Base-by-base conservation (phyloP, 2,888 invertebrate genomes). In the Scaptomyza parva region DNA sequence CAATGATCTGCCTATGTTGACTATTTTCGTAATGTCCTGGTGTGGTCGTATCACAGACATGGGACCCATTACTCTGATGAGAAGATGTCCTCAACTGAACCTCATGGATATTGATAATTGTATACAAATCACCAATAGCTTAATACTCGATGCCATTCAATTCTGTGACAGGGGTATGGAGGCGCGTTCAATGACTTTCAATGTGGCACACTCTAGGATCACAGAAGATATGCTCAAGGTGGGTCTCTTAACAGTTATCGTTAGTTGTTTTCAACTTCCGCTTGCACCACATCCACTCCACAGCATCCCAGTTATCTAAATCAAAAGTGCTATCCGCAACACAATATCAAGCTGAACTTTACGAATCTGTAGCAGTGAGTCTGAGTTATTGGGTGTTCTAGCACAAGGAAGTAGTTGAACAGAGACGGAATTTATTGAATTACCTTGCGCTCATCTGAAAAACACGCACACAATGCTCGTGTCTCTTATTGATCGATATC, bases 361-460 rank as follows among this genome's bases (percentile, higher is more conserved):
- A 60, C 45, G 40, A 40, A 28, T 37, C 30, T 33, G 1, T 17
- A 40, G 39, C n/a, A n/a, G n/a, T n/a, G n/a, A n/a, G 14, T 41
- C 45, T 52, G 52, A 39, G 39, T 30, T 17, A 35, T 14, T 22
- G 18, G 24, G 57, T 35, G 18, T 40, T 33, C 9, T 47, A 7
- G 40, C 58, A 85, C 66, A 67, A 86, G 82, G 82, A 82, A 86
- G 84, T 71, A 53, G 35, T 37, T 52, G 6, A 24, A n/a, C 12
- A 14, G 26, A 64, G 26, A 64, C 63, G 66, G 33, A n/a, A 70
- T 84, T 80, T 77, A 72, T 68, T 68, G 78, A 72, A 63, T 39
- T 51, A 12, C 14, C 24, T 24, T 44, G 40, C 24, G 26, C 39
- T 17, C 45, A 55, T 45, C 45, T 45, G 0, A 45, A 47, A 30